Conservation (phyloP, 30 jellyfish, hydroid and myxozoan species). For the Pelagia noctiluca region DNA sequence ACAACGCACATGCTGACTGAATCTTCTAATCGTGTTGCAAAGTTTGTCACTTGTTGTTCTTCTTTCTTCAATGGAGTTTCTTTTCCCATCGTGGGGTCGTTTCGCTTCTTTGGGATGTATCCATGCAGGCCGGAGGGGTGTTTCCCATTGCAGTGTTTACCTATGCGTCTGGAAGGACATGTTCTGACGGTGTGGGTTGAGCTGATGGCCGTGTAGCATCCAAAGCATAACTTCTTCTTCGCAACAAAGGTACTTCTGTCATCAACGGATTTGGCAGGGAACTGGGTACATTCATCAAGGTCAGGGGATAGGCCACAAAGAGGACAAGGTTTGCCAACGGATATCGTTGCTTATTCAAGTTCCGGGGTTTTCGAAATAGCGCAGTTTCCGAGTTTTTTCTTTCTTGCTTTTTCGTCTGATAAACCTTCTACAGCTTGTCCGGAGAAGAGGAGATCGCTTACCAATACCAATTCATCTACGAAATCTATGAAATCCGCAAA, state of each 20-base stretch:
- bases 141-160: conserved; percentile 16
- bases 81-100: background rate
- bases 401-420: background rate
- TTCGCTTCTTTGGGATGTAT: background rate
- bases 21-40: conserved; percentile 2
- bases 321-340: conserved; percentile 9
- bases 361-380: background rate
- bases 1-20: conserved; percentile 49
- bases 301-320: conserved; percentile 22
- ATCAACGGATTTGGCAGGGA: conserved; percentile 7
- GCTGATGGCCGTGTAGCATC: conserved; percentile 18
- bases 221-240: conserved; percentile 22
- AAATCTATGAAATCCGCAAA: conserved; percentile 12
- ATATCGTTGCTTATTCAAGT: background rate
- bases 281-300: conserved; percentile 18
- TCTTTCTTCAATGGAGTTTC: background rate
- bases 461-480: conserved; percentile 6
- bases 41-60: conserved; percentile 10
- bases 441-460: conserved; percentile 16
- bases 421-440: conserved; percentile 9
- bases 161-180: conserved; percentile 18
- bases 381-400: conserved; percentile 12
- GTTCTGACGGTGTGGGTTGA: conserved; percentile 22
- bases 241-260: background rate
- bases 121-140: conserved; percentile 63